Evolutionary conservation across 2,113 vertebrate genomes (phyloP).

Genomic region (Gobio gobio): DNA sequence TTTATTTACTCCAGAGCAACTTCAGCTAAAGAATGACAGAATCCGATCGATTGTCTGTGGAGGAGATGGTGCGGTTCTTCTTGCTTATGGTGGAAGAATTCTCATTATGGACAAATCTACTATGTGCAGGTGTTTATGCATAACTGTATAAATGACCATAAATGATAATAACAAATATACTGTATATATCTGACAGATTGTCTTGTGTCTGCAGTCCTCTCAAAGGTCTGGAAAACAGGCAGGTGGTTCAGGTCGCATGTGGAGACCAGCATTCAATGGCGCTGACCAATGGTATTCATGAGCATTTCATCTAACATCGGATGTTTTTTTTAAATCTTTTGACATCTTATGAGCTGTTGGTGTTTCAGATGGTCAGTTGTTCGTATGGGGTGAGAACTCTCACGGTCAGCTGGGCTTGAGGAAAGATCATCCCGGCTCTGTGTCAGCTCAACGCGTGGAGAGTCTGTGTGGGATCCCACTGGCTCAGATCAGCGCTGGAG

Average conservation of each 20-base stretch:
- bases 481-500: conserved; percentile 80
- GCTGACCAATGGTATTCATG: conserved; percentile 37
- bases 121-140: conserved; percentile 2
- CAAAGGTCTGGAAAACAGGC: conserved; percentile 18
- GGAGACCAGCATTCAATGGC: conserved; percentile 55
- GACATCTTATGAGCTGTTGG: background rate
- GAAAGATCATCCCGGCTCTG: fast-evolving
- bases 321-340: background rate
- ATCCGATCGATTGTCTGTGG: conserved; percentile 46
- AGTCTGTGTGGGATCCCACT: conserved; percentile 75
- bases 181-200: background rate
- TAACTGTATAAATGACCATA: background rate
- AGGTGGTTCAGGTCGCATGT: conserved; percentile 52
- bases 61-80: conserved; percentile 31
- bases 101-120: conserved; percentile 23
- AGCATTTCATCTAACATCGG: background rate
- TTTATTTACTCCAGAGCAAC: conserved; percentile 28
- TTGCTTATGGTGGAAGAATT: conserved; percentile 35
- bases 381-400: conserved; percentile 78
- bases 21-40: conserved; percentile 31
- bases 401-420: conserved; percentile 79
- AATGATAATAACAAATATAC: background rate
- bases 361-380: conserved; percentile 68
- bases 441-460: conserved; percentile 64
- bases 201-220: conserved; percentile 33